Conservation (phyloP, 2,797 vertebrate genomes). For the Peromyscus nudipes region DNA sequence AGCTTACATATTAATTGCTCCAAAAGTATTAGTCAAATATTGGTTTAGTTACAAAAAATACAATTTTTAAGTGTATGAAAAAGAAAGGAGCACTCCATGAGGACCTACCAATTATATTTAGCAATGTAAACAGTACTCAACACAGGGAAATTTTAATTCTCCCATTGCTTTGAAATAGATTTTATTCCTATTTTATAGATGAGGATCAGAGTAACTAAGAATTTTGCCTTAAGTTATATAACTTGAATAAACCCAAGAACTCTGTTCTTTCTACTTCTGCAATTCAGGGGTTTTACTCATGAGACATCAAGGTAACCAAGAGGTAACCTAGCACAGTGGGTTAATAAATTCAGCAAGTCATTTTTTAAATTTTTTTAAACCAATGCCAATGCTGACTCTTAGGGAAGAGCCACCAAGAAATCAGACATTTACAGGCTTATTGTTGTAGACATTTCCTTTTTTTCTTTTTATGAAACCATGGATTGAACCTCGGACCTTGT, state of each 20-base stretch:
- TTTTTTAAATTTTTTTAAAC: neutral
- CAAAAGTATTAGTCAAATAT: neutral
- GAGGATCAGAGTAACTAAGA: constrained; percentile 47
- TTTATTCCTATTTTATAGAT: constrained; percentile 40
- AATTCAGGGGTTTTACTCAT: neutral
- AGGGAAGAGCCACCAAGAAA: neutral
- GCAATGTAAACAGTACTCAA: neutral
- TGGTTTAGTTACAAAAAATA: constrained; percentile 24
- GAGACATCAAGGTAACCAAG: neutral
- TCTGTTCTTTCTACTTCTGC: neutral
- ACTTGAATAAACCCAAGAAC: neutral
- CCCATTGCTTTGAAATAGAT: neutral
- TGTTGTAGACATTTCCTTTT: neutral
- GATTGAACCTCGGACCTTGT: neutral
- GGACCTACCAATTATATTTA: neutral
- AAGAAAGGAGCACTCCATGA: constrained; percentile 32
- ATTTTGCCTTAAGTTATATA: constrained; percentile 29
- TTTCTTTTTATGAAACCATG: neutral
- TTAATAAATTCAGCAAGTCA: neutral
- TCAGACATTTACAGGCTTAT: neutral
- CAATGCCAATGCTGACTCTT: neutral
- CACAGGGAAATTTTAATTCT: neutral
- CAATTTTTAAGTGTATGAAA: neutral
- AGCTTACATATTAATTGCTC: neutral
- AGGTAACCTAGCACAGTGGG: neutral